A percentile compares a stretch with the other conserved stretches of the same genome.
These are phyloP conservation scores for Heteromurus nitidus DNA, from an alignment of 2,888 invertebrate genomes.

Conservation along the genomic window DNA sequence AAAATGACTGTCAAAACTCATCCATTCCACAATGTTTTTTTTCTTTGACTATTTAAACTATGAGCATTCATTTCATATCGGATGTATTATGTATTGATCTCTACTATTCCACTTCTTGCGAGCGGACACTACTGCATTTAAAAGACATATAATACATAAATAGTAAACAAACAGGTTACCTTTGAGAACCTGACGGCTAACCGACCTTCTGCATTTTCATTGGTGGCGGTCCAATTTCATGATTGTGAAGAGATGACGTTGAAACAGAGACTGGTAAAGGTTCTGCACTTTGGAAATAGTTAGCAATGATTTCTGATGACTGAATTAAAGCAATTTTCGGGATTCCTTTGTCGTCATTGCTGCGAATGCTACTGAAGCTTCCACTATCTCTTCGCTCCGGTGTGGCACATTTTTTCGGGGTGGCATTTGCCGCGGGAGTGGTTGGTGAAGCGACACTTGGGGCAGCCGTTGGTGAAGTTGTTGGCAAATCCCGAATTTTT, in stretches of 20 bases:
- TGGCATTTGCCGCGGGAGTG: constrained; percentile 20
- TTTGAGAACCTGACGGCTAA: constrained; percentile 8
- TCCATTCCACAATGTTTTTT: background rate
- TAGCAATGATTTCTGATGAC: constrained; percentile 62
- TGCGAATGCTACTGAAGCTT: constrained; percentile 57
- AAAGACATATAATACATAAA: background rate
- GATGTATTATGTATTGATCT: no score
- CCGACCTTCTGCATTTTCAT: constrained; percentile 64
- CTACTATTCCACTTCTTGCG: no score
- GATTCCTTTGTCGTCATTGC: constrained; percentile 52
- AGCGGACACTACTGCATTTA: no score
- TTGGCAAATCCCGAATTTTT: constrained; percentile 59
- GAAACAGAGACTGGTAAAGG: constrained; percentile 30
- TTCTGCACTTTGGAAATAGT: constrained; percentile 60
- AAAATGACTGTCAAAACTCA: background rate
- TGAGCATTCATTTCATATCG: background rate
- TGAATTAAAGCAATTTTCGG: constrained; percentile 64
- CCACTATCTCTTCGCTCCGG: constrained; percentile 45
- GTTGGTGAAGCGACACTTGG: constrained; percentile 17
- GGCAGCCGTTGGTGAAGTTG: background rate
- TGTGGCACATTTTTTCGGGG: constrained; percentile 15
- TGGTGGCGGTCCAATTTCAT: constrained; percentile 49
- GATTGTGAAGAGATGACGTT: constrained; percentile 9
- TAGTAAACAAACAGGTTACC: background rate
- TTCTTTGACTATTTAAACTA: background rate